These are phyloP conservation scores for Ferrisia virgata DNA, from an alignment of 2,888 invertebrate genomes.

Conservation along the genomic window DNA sequence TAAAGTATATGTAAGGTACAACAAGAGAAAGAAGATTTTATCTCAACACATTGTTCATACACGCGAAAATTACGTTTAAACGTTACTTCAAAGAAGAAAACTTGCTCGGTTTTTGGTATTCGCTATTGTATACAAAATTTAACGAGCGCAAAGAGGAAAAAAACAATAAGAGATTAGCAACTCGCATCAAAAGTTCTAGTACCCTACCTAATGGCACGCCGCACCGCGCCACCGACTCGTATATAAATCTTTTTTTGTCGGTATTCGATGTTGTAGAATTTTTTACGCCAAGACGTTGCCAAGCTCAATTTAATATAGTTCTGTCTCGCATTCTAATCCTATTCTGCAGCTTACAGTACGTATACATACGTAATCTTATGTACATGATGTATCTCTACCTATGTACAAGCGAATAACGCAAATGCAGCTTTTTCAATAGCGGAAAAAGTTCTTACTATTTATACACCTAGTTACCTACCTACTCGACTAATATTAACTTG, in stretches of 20 bases:
- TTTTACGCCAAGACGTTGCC: not conserved
- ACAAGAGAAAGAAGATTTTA: not conserved
- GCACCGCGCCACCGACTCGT: not conserved
- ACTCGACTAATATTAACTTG: no score
- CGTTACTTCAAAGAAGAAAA: not conserved
- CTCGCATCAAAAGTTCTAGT: no score
- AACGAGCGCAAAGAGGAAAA: not conserved
- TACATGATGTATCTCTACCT: no score
- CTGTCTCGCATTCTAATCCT: not conserved
- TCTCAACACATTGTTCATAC: not conserved
- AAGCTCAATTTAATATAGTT: not conserved
- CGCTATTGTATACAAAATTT: not conserved
- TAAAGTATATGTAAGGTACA: not conserved
- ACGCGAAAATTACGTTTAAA: conserved; percentile 4
- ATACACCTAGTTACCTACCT: no score
- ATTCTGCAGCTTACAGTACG: not conserved
- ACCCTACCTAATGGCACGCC: no score
- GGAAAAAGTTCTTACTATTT: no score
- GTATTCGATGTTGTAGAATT: not conserved
- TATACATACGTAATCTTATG: no score
- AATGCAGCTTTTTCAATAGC: no score
- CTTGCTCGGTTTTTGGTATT: conserved; percentile 5
- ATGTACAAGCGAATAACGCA: no score
- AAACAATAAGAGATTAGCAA: conserved; percentile 11
- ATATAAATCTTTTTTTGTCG: not conserved